Base-by-base conservation (phyloP, 1,140 invertebrate genomes). In the Hylaeus anthracinus region DNA sequence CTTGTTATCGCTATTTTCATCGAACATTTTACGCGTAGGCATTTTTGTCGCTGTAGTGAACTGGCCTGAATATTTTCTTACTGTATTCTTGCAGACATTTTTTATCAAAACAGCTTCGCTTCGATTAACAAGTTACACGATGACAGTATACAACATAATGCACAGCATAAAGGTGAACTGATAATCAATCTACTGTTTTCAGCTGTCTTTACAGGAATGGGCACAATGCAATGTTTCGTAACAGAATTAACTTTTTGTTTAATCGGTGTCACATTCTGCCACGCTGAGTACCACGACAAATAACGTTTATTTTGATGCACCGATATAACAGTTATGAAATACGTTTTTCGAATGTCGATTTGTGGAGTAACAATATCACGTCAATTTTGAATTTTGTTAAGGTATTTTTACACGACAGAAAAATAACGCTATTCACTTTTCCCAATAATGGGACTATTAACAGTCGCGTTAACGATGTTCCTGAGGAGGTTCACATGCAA, bases 161-260 rank as follows among this genome's bases (percentile, higher is more conserved):
- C 58, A 43, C 6, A 58, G 83, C 60, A 76, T 53, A 12, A 65
- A 45, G 37, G 64, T 65, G 53, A 72, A 84, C 75, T 43, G 72
- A 82, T 85, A 82, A 86, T 71, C 55, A n/a, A 85, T 60, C 58
- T 43, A 43, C 66, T 72, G 70, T 81, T 87, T 85, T 81, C 85
- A 87, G 77, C 81, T 63, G 43, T 63, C 77, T 83, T 81, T 83
- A 56, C 84, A 86, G 85, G 81, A 86, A 81, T 83, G 85, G 81
- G 51, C 71, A 65, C 58, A 63, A 82, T 79, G 74, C 72, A 65
- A 79, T 80, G 48, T 74, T 51, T 82, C 65, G 66, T 85, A 82
- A 85, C 61, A 4, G 39, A 73, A 66, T 74, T 64, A 69, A 60
- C 76, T 72, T 61, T 9, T 43, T 70, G 45, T 58, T 60, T 14